Conservation (phyloP, 2,113 vertebrate genomes). For the Austrofundulus limnaeus region DNA sequence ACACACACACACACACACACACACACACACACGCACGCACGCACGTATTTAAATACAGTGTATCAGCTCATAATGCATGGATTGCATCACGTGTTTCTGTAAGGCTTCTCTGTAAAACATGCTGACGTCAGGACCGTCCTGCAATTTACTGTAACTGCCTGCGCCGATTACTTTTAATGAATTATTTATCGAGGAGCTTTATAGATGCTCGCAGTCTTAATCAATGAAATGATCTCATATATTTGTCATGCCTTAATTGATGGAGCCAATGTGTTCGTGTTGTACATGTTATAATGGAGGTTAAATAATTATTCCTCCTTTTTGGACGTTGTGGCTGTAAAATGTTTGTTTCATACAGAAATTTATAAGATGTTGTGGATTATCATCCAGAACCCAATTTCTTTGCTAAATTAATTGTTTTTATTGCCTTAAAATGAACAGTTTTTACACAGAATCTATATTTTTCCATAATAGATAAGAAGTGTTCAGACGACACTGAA, state of each 20-base stretch:
- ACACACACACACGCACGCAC: no score
- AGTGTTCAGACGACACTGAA: no score
- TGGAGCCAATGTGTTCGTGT: conserved; percentile 6
- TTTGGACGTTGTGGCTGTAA: background rate
- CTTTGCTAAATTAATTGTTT: background rate
- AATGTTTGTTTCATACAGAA: no score
- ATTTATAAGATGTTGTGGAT: no score
- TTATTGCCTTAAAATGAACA: no score
- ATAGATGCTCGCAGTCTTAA: background rate
- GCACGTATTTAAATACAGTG: no score
- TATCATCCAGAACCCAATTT: background rate
- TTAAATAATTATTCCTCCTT: background rate
- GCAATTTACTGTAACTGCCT: conserved; percentile 2
- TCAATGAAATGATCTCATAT: conserved; percentile 34
- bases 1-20: no score
- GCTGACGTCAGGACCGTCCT: background rate
- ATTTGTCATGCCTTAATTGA: conserved; percentile 2
- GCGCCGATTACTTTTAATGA: conserved; percentile 5
- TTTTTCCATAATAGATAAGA: no score
- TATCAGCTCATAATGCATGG: background rate
- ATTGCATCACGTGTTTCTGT: conserved; percentile 3
- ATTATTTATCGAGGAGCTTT: conserved; percentile 22
- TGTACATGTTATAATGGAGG: background rate
- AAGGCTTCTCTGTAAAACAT: background rate
- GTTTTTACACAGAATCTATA: no score